Evolutionary conservation across 2,113 vertebrate species (phyloP).

Genomic region (Zeus faber): DNA sequence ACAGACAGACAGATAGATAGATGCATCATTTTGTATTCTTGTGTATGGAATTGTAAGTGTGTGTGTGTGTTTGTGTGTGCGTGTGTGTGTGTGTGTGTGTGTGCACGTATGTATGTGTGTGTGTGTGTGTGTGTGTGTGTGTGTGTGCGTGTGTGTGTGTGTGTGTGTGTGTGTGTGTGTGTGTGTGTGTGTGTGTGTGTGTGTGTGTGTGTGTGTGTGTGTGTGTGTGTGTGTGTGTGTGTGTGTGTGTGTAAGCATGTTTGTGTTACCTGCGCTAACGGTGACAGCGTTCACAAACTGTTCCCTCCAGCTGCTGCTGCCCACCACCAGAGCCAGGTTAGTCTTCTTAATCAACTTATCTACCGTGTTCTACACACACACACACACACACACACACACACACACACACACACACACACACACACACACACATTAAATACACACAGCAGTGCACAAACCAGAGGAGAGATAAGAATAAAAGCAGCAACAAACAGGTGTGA

Average conservation of each 20-base stretch:
- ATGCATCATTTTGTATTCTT: not conserved
- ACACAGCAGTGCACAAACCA: too few relatives aligned
- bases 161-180: not conserved
- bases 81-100: not conserved
- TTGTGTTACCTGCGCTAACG: slow-evolving; percentile 77
- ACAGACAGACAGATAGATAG: too few relatives aligned
- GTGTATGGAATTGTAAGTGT: not conserved
- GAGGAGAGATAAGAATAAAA: too few relatives aligned
- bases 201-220: not conserved
- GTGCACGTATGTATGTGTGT: not conserved
- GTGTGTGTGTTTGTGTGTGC: not conserved
- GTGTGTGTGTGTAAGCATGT: not conserved
- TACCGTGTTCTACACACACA: slow-evolving; percentile 73
- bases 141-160: not conserved
- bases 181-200: not conserved
- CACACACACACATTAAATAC: slow-evolving; percentile 1
- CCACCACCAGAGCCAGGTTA: slow-evolving; percentile 81
- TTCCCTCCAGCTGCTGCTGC: slow-evolving; percentile 84
- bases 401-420: slow-evolving; percentile 30
- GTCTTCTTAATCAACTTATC: slow-evolving; percentile 87
- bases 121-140: not conserved
- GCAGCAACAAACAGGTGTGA: too few relatives aligned
- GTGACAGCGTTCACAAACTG: slow-evolving; percentile 83
- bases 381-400: slow-evolving; percentile 41
- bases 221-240: not conserved